Percentiles rank a stretch among this genome's conserved stretches.
Conservation (phyloP, 2,797 vertebrate genomes). For the Channallabes apus region DNA sequence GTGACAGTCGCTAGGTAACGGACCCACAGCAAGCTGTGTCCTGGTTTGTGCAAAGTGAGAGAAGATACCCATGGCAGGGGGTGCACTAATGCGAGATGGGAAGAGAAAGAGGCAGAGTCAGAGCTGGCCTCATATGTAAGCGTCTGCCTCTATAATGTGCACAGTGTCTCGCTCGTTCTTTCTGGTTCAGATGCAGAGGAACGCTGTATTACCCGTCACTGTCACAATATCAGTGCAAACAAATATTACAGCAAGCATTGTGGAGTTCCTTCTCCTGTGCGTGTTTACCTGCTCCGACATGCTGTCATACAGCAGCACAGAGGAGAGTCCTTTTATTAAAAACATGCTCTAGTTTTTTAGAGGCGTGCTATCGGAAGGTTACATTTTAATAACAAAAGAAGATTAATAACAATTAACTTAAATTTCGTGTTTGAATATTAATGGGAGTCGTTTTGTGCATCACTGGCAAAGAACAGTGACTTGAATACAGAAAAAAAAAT, state of each 20-base stretch:
- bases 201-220: conserved; percentile 48
- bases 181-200: conserved; percentile 32
- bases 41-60: conserved; percentile 46
- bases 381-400: neutral
- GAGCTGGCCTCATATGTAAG: conserved; percentile 52
- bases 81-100: conserved; percentile 50
- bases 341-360: neutral
- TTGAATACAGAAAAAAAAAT: no score
- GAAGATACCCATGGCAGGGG: conserved; percentile 37
- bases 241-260: conserved; percentile 29
- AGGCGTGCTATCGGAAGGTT: no score
- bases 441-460: neutral
- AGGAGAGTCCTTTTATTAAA: neutral
- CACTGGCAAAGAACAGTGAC: neutral
- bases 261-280: conserved; percentile 13
- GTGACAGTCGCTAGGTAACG: conserved; percentile 46
- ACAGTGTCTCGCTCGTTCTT: neutral
- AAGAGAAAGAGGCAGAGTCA: conserved; percentile 46
- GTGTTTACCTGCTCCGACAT: conserved; percentile 14
- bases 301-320: conserved; percentile 24
- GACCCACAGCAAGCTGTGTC: conserved; percentile 27
- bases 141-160: conserved; percentile 54
- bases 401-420: neutral
- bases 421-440: neutral
- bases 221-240: conserved; percentile 31